These are phyloP conservation scores for Lepidurus couesii DNA, from an alignment of 1,140 invertebrate genomes.

Conservation along the genomic window DNA sequence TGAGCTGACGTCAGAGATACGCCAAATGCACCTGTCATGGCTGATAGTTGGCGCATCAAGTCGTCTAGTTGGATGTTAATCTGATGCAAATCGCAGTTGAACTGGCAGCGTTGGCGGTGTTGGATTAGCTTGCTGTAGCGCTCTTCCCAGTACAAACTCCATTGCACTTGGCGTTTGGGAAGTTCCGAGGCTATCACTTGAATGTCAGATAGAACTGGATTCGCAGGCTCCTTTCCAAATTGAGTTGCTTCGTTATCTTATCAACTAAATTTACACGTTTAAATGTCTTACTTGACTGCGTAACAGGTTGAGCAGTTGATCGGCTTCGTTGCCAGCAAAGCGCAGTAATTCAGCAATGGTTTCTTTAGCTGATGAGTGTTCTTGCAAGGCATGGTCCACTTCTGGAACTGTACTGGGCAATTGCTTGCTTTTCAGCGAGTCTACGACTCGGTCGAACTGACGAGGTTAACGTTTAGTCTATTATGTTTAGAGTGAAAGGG, in stretches of 20 bases:
- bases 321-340: constrained; percentile 55
- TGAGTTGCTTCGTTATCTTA: constrained; percentile 30
- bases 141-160: constrained; percentile 56
- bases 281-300: constrained; percentile 51
- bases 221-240: constrained; percentile 58
- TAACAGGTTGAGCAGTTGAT: constrained; percentile 58
- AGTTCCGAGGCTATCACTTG: constrained; percentile 60
- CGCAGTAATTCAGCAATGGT: constrained; percentile 56
- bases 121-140: constrained; percentile 57
- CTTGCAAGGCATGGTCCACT: constrained; percentile 51
- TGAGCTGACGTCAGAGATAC: constrained; percentile 63
- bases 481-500: background rate
- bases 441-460: background rate
- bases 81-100: constrained; percentile 63
- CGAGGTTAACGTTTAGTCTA: background rate
- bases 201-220: constrained; percentile 60
- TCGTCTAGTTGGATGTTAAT: constrained; percentile 66
- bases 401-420: constrained; percentile 44
- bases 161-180: constrained; percentile 46
- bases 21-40: constrained; percentile 61
- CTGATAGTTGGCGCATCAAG: constrained; percentile 56
- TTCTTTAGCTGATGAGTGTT: constrained; percentile 55
- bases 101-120: constrained; percentile 60
- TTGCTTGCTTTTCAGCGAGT: background rate
- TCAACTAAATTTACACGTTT: constrained; percentile 1